phyloP scores from a whole-genome alignment of 2,888 invertebrate genomes.

The Ypsolopha sequella region DNA sequence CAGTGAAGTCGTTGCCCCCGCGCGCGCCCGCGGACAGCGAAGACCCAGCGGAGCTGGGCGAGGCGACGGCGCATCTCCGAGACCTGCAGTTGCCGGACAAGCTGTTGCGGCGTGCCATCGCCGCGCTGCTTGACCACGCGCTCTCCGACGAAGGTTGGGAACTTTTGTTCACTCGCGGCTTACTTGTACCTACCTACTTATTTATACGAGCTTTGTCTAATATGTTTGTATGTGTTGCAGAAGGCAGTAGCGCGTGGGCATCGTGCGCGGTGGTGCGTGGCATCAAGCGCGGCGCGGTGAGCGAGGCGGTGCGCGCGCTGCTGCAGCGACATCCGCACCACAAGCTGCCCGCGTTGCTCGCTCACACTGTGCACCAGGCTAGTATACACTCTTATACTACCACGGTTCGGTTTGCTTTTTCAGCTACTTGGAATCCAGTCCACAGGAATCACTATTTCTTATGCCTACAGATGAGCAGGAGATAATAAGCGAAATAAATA shows the following conservation, averaged over 20 bases:
- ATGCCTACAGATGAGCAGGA: too few species aligned
- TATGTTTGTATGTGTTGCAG: background rate
- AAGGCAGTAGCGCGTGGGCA: constrained; percentile 2
- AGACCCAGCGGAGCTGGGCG: constrained; percentile 12
- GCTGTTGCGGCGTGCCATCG: constrained; percentile 15
- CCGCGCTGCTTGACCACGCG: constrained; percentile 38
- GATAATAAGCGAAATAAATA: too few species aligned
- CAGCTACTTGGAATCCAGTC: too few species aligned
- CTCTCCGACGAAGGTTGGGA: constrained; percentile 3
- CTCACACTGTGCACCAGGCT: constrained; percentile 28
- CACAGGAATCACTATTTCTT: too few species aligned
- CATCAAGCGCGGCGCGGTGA: constrained; percentile 21
- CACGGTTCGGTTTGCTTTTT: too few species aligned
- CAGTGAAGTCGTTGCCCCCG: constrained; percentile 22
- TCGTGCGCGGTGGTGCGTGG: constrained; percentile 19
- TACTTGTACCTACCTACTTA: background rate
- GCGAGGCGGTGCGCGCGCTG: constrained; percentile 37
- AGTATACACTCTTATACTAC: too few species aligned
- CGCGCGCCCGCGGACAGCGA: constrained; percentile 19
- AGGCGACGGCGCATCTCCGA: constrained; percentile 7
- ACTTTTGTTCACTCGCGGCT: background rate
- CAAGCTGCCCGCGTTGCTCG: constrained; percentile 40
- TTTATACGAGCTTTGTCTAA: background rate
- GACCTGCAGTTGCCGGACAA: constrained; percentile 10
- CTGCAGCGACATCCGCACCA: constrained; percentile 21